Base-by-base conservation (phyloP, 2,113 vertebrate species). In the Axis porcinus region DNA sequence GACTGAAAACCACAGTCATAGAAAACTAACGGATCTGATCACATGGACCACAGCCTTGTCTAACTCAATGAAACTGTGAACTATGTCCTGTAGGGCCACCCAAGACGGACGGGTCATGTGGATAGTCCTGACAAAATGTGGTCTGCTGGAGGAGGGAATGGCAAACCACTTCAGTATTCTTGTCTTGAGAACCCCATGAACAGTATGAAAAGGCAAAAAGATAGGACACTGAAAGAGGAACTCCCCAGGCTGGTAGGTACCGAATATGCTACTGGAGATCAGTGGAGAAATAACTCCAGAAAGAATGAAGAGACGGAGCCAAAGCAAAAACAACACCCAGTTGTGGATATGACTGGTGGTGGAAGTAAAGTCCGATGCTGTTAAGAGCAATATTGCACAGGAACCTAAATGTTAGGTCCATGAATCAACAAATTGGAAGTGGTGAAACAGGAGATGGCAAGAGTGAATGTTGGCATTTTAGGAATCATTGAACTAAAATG, bases 61-160 rank as follows among this genome's bases (percentile, higher is more conserved):
- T n/a, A 36, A 36, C 33, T n/a, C 33, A 67, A 0, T 19, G 33
- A 67, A 67, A 36, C 33, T 67, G 6, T 19, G 33, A 67, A 2
- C 64, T 33, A 19, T n/a, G 33, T 67, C 3, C 16, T n/a, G 33
- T 67, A n/a, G 64, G 16, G 33, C 33, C 33, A 64, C 33, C 7
- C 16, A 19, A 64, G 16, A 64, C 0, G 0, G 62, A 64, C 0
- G 3, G 33, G 7, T 64, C 62, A 64, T n/a, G 62, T n/a, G 64
- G 64, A 19, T 33, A 67, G 33, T n/a, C n/a, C 64, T 67, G 16
- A 67, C 2, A 67, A 19, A 67, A 67, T 0, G 16, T 67, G 64
- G 64, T 67, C 33, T 2, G n/a, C 3, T 67, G 64, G 64, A 67
- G 33, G n/a, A 67, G 33, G 64, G 33, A 67, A 67, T 67, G 8